Base-by-base conservation (phyloP, 92 coral and sea anemone species). In the Paragorgia papillata region DNA sequence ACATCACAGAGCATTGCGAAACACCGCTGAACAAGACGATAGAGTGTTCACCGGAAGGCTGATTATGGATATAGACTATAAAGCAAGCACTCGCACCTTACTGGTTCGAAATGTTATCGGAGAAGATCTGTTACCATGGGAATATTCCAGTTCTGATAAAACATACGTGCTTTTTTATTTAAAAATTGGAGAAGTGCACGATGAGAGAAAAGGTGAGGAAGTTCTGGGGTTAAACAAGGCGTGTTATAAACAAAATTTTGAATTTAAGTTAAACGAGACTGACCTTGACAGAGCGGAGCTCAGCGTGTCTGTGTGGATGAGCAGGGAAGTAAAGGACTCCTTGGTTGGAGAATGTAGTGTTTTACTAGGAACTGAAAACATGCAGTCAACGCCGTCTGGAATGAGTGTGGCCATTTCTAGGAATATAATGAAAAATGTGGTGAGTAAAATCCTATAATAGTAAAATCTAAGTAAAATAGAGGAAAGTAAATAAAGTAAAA, bases 121-220 rank as follows among this genome's bases (percentile, higher is more conserved):
- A 31, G 78, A 71, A 22, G 78, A 71, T 17, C 32, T 71, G 1
- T 55, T 71, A 26, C 78, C 78, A 34, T 71, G 78, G 78, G n/a
- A 71, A 0, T 71, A 71, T 55, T 28, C 26, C 7, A 53, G 50
- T 21, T 49, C 60, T 24, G 24, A 20, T 0, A n/a, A 22, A 21
- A 71, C 78, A 39, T 51, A 27, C 14, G 78, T 71, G 21, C 40
- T 18, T 0, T 15, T 71, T 12, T 60, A 69, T 15, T 55, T 18
- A 18, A 57, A 55, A 14, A 40, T 19, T 22, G 78, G 51, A 24
- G 19, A 32, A 33, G 29, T 13, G 13, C n/a, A 21, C 19, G 63
- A 53, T 1, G 32, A 71, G 54, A 49, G 35, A 29, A 55, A 22
- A 12, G 54, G 49, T 71, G 64, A 53, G 25, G 46, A 24, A 53